A percentile compares a stretch with the other conserved stretches of the same genome.
These are phyloP conservation scores for Cephalopterus ornatus DNA, from an alignment of 2,113 vertebrate species.

Conservation along the genomic window DNA sequence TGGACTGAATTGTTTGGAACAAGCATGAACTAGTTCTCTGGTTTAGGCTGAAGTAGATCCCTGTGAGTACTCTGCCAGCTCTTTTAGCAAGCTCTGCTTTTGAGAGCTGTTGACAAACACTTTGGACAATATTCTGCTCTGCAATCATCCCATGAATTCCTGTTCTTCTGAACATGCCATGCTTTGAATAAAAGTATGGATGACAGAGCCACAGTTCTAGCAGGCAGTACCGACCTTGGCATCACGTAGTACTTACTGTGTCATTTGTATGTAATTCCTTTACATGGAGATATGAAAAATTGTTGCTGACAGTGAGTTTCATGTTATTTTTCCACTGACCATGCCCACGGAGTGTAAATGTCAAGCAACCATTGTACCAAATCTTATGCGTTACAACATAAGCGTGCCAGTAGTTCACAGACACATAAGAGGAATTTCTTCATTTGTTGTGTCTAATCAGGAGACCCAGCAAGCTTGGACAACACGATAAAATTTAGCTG, in stretches of 20 bases:
- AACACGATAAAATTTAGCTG: neutral
- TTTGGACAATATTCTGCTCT: neutral
- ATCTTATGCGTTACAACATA: neutral
- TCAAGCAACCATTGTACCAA: neutral
- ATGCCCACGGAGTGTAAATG: neutral
- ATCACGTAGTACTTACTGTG: neutral
- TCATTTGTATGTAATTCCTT: neutral
- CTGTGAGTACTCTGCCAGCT: neutral
- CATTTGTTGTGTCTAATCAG: neutral
- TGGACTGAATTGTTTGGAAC: neutral
- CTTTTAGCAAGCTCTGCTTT: neutral
- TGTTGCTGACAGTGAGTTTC: neutral
- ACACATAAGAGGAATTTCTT: neutral
- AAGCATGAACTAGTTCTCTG: neutral
- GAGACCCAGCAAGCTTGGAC: neutral
- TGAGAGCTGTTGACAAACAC: neutral
- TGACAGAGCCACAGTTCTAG: neutral
- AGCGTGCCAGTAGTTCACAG: neutral
- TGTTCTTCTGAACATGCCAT: neutral
- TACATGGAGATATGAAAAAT: neutral
- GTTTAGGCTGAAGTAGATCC: neutral
- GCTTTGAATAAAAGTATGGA: neutral
- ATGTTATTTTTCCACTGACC: neutral
- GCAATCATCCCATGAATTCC: neutral
- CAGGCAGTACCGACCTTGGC: neutral